A percentile compares a stretch with the other conserved stretches of the same genome.
phyloP scores from a whole-genome alignment of 2,888 invertebrate species.

The Epiblema foenella region DNA sequence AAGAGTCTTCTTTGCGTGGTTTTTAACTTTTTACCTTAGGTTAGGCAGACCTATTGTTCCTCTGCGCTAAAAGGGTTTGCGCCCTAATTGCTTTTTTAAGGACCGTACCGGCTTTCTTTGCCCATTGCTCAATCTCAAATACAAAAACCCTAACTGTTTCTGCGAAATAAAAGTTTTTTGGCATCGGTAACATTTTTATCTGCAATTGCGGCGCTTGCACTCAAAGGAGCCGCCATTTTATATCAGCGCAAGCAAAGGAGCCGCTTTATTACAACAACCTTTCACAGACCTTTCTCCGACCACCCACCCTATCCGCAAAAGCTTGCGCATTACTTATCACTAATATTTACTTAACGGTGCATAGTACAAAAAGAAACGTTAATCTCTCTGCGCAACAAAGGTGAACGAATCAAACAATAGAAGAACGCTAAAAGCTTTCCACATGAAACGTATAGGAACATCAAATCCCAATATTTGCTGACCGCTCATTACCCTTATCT shows the following conservation, averaged over 20 bases:
- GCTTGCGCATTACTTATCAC: conserved; percentile 64
- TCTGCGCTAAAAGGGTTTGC: conserved; percentile 34
- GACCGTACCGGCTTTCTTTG: conserved; percentile 24
- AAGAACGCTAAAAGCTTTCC: conserved; percentile 52
- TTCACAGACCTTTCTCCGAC: conserved; percentile 62
- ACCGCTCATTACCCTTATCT: conserved; percentile 52
- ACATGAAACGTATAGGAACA: conserved; percentile 31
- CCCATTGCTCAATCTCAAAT: conserved; percentile 49
- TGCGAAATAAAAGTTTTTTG: conserved; percentile 74
- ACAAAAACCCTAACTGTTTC: conserved; percentile 68
- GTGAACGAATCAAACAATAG: conserved; percentile 49
- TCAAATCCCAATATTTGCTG: conserved; percentile 45
- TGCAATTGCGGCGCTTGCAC: conserved; percentile 63
- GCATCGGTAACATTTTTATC: conserved; percentile 54
- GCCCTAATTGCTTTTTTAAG: conserved; percentile 10
- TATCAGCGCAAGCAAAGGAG: conserved; percentile 67
- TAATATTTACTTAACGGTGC: conserved; percentile 56
- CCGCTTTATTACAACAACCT: conserved; percentile 66
- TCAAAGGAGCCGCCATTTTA: conserved; percentile 74
- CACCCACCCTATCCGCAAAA: conserved; percentile 72
- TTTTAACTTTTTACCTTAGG: conserved; percentile 2
- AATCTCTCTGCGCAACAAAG: conserved; percentile 42
- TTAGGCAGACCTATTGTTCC: conserved; percentile 8
- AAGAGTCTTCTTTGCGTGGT: background rate
- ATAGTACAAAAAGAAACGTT: conserved; percentile 37